Evolutionary conservation across 2,888 invertebrate genomes (phyloP), one percentile per base, ranked within the genome.

Genomic region (Trachelus troglodyta): DNA sequence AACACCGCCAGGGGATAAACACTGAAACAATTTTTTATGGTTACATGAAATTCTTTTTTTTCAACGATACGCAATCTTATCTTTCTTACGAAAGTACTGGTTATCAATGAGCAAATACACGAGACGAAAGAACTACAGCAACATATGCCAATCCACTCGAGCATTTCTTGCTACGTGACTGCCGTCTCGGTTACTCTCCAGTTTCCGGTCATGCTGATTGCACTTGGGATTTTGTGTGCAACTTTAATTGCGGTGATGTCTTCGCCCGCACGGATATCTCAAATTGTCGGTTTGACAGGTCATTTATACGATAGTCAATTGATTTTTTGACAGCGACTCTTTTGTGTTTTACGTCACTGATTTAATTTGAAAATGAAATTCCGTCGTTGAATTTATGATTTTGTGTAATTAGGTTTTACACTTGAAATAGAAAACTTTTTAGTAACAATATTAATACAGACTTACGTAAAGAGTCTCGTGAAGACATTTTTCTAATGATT

Each of bases 61-160:
- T 23, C 23, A 23, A 23, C 23, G 23, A 56, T 56, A 56, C 56
- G 23, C 0, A 56, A 23, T 56, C 9, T 31, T 69, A n/a, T 35
- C n/a, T 75, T n/a, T 34, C 84, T 84, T 79, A 86, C 86, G 76
- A 85, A 80, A 4, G 85, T 81, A 40, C 84, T 83, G 69, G 85
- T 85, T 11, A 83, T 82, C 73, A 86, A 79, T 75, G 85, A 86
- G 73, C 83, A 86, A 76, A 84, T 79, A 74, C 83, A 84, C 4
- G 86, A 85, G 23, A 85, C 74, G 76, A 85, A 85, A 34, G 86
- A 84, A 11, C 83, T 82, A 78, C 85, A 85, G 31, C 83, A 73
- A 74, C 83, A 82, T 3, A 86, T 80, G 12, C 83, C 82, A 23
- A 86, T 75, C 11, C 85, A 73, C 75, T 85, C 85, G 69, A 84